Evolutionary conservation across 2,113 vertebrate species (phyloP).

Genomic region (Hydrolagus affinis): DNA sequence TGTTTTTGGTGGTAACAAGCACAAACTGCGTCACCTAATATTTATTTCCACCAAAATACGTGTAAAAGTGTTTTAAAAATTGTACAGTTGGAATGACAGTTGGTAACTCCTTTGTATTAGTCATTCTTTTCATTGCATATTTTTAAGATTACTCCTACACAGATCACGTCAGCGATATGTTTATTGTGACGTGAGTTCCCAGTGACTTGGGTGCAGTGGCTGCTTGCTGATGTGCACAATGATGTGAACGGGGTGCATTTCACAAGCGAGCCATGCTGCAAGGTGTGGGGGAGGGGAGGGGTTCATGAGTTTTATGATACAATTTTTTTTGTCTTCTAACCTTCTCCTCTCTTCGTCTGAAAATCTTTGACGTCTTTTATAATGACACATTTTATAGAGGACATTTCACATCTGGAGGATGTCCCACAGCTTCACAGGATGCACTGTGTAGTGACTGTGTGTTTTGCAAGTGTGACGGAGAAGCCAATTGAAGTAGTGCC

Average conservation of each 20-base stretch:
- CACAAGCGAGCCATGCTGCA: neutral
- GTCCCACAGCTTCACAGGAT: no score
- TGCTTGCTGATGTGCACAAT: neutral
- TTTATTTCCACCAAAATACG: neutral
- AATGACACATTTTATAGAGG: no score
- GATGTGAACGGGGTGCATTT: neutral
- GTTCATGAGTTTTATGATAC: no score
- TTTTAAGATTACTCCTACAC: conserved; percentile 9
- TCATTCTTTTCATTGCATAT: neutral
- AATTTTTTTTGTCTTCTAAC: no score
- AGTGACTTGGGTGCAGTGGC: neutral
- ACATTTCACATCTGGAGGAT: no score
- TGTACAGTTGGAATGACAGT: neutral
- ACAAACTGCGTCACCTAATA: neutral
- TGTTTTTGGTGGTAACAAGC: no score
- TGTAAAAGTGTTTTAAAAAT: neutral
- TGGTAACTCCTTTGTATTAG: neutral
- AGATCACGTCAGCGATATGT: neutral
- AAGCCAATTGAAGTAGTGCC: no score
- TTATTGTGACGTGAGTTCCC: neutral
- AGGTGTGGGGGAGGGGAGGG: no score
- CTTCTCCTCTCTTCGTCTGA: no score
- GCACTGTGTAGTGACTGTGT: no score
- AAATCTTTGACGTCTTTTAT: no score
- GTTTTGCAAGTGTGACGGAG: no score